Evolutionary conservation across 2,113 vertebrate species (phyloP).

Genomic region (Microtus montanus): DNA sequence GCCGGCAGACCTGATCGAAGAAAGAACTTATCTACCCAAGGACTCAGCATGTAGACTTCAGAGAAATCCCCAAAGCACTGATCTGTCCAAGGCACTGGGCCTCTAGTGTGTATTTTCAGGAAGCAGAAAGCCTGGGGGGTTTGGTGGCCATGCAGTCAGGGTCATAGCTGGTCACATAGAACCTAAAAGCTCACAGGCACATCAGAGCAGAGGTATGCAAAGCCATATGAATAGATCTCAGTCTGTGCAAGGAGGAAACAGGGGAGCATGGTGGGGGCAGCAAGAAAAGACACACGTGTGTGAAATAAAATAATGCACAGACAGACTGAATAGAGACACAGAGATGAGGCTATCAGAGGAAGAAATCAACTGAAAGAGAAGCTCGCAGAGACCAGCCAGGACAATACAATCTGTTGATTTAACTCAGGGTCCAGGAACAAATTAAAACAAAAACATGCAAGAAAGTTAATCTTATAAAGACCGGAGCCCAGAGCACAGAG

Average conservation of each 20-base stretch:
- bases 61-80: not conserved
- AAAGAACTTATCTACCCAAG: not conserved
- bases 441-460: not conserved
- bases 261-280: not conserved
- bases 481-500: not conserved
- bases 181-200: accelerated
- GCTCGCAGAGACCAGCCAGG: not conserved
- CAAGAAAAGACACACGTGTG: not conserved
- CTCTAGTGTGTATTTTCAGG: accelerated
- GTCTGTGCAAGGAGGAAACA: not conserved
- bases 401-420: not conserved
- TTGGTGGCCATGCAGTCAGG: accelerated
- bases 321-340: not conserved
- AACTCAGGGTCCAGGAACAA: not conserved
- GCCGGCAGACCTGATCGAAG: not conserved
- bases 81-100: accelerated
- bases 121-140: not conserved
- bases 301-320: not conserved
- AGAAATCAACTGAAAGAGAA: not conserved
- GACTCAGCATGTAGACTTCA: not conserved
- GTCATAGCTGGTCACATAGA: not conserved
- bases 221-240: not conserved
- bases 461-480: not conserved
- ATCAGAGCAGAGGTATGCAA: accelerated
- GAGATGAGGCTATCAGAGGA: not conserved